Base-by-base conservation (phyloP, 2,797 vertebrate genomes). In the Rhinatrema bivittatum region DNA sequence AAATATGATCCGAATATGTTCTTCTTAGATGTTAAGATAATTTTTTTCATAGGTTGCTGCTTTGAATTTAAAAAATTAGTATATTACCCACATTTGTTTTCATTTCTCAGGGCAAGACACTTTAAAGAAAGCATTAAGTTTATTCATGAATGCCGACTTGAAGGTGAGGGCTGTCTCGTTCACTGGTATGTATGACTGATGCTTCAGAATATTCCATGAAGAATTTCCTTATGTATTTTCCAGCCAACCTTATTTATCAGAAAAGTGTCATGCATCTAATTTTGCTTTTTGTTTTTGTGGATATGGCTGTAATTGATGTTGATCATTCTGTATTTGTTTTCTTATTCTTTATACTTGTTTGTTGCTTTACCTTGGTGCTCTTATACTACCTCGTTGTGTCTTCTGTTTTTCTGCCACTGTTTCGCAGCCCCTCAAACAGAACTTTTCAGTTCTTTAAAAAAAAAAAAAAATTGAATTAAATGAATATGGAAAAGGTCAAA, bases 81-180 rank as follows among this genome's bases (percentile, higher is more conserved):
- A 15, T 17, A 19, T 9, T 9, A 32, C n/a, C 17, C 17, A 7
- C 53, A 45, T 49, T 54, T 49, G 36, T 40, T 36, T 32, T 13
- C 32, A 20, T 49, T 65, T 59, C 62, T 42, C 76, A 98, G 93
- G 68, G 81, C 77, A 40, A 89, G 96, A 60, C 87, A 97, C 79
- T 98, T 98, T 68, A 93, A 92, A 79, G 82, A 92, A 62, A 97
- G 93, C 53, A 94, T 95, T 56, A 66, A 64, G 38, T 97, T 98
- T 67, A 97, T 96, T 56, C 93, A 97, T 11, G 87, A 95, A 57
- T 94, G 88, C 38, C 84, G 93, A 1, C 85, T 96, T 41, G 81
- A 81, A 54, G 83, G 90, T 44, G 90, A 95, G 64, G 87, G 91
- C 65, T 94, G 91, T 58, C 84, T 99, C 2, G 91, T 98, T 43